Percentiles rank a stretch among this genome's conserved stretches.
phyloP scores from a whole-genome alignment of 2,113 vertebrate genomes.

The Dendrocopos noguchii region DNA sequence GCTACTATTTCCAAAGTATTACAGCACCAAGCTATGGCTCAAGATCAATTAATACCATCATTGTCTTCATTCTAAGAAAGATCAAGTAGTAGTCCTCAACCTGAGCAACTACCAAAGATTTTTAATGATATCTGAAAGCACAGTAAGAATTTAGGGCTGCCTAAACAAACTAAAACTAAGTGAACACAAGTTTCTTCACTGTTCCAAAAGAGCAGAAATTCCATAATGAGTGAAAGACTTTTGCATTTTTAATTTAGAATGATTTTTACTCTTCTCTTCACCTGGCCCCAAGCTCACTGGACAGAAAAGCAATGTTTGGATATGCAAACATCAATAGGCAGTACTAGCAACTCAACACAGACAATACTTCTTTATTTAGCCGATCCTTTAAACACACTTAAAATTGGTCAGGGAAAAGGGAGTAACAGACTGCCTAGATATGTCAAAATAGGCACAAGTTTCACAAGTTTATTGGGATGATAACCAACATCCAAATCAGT shows the following conservation, averaged over 20 bases:
- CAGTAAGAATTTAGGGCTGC: background rate
- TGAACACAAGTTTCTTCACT: background rate
- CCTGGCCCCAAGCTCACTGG: background rate
- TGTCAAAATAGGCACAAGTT: background rate
- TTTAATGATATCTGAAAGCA: background rate
- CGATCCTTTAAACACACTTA: background rate
- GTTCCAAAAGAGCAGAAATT: background rate
- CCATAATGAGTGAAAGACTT: background rate
- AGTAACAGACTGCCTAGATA: background rate
- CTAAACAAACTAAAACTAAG: background rate
- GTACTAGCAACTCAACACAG: background rate
- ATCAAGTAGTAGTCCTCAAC: background rate
- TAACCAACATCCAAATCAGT: background rate
- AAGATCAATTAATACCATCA: background rate
- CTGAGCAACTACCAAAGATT: background rate
- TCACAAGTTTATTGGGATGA: background rate
- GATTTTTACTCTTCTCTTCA: background rate
- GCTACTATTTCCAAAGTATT: background rate
- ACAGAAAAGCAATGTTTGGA: background rate
- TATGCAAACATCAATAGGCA: background rate
- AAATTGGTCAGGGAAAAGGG: background rate
- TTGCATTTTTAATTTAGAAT: background rate
- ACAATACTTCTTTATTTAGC: background rate
- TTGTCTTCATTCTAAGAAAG: background rate
- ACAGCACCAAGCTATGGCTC: background rate